Conservation (phyloP, 2,888 invertebrate species). For the Cryptocephalus primarius region DNA sequence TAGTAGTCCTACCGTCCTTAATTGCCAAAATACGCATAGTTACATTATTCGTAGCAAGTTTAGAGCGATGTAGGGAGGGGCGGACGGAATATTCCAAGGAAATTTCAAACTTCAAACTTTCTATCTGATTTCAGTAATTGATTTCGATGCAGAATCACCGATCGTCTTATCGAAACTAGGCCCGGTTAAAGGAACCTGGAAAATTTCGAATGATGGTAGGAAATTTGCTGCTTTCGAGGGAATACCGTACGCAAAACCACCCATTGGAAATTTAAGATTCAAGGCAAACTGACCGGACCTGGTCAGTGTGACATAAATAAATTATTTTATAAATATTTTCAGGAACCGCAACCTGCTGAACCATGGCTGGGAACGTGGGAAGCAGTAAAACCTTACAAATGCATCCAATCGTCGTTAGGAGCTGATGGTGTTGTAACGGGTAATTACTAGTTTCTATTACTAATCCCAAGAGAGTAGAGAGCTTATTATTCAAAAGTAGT, state of each 20-base stretch:
- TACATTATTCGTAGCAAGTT: no score
- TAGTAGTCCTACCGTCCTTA: no score
- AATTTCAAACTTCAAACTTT: no score
- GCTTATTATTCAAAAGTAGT: no score
- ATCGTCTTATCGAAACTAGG: not conserved
- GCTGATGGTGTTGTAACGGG: not conserved
- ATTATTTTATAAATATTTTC: conserved; percentile 21
- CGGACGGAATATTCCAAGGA: no score
- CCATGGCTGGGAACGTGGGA: conserved; percentile 52
- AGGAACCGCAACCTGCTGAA: conserved; percentile 40
- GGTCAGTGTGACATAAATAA: not conserved
- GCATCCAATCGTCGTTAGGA: not conserved
- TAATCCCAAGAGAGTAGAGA: no score
- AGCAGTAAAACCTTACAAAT: conserved; percentile 37
- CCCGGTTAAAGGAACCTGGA: not conserved
- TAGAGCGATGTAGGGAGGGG: no score
- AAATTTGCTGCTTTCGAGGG: conserved; percentile 5
- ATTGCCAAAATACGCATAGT: no score
- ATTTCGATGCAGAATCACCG: not conserved
- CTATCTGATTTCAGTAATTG: no score
- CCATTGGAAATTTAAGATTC: conserved; percentile 3
- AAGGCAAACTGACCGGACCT: not conserved
- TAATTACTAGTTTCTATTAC: no score
- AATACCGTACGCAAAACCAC: conserved; percentile 5
- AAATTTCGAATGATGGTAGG: conserved; percentile 1